Conservation (phyloP, 2,113 vertebrate species). For the Acrocephalus kingi region DNA sequence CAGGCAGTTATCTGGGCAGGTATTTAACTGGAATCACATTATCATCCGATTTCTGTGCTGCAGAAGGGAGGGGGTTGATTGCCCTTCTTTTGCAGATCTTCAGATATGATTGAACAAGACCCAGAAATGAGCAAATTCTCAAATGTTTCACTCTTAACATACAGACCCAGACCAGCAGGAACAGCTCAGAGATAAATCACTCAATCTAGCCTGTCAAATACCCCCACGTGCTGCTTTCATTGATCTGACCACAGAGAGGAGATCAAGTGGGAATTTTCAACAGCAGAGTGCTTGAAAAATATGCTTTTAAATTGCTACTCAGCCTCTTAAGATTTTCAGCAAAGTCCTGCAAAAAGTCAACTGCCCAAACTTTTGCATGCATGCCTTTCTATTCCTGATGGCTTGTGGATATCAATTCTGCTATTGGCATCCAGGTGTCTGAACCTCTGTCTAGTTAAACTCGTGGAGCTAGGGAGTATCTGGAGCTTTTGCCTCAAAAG, state of each 20-base stretch:
- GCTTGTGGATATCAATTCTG: background rate
- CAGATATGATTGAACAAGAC: background rate
- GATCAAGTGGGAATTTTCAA: background rate
- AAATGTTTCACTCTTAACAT: background rate
- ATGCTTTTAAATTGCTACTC: background rate
- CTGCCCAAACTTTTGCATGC: background rate
- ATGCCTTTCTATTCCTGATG: background rate
- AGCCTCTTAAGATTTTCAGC: background rate
- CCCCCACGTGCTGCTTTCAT: background rate
- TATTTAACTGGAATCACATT: slow-evolving; percentile 36
- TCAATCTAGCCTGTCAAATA: background rate
- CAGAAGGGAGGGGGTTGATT: background rate
- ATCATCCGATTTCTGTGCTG: background rate
- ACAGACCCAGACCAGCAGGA: background rate
- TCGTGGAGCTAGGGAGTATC: background rate
- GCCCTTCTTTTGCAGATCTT: background rate
- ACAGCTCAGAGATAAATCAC: background rate
- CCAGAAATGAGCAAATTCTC: background rate
- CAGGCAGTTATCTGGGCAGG: slow-evolving; percentile 43
- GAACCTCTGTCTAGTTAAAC: background rate
- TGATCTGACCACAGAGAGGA: background rate
- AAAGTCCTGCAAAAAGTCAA: background rate
- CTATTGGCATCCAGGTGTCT: background rate
- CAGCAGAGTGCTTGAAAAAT: background rate
- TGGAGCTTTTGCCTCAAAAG: background rate